These are phyloP conservation scores for Coelopa frigida DNA, from an alignment of 1,140 invertebrate genomes.

Conservation along the genomic window DNA sequence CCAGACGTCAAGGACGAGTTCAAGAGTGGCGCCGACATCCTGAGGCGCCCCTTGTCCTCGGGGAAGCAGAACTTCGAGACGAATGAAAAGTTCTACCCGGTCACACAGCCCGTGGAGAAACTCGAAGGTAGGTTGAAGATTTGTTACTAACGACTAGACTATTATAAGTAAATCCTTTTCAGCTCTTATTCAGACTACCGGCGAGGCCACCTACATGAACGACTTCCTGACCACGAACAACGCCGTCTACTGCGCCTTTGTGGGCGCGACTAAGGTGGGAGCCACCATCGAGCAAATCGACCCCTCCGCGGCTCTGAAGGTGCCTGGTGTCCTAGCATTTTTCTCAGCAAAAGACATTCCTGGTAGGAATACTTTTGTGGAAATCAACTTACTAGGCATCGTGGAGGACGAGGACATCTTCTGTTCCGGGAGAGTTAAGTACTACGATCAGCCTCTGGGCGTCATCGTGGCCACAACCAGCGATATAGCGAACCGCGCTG, in stretches of 20 bases:
- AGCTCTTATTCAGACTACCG: conserved; percentile 55
- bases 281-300: conserved; percentile 51
- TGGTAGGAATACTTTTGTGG: neutral
- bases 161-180: conserved; percentile 51
- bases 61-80: conserved; percentile 68
- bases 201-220: conserved; percentile 57
- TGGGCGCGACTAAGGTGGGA: conserved; percentile 46
- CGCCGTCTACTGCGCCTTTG: conserved; percentile 57
- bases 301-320: conserved; percentile 45
- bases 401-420: conserved; percentile 44
- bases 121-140: conserved; percentile 49
- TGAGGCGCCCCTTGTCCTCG: conserved; percentile 58
- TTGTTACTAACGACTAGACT: neutral
- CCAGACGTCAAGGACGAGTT: too few relatives aligned
- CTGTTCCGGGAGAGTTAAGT: conserved; percentile 48
- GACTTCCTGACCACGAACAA: conserved; percentile 49
- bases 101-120: conserved; percentile 70
- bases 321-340: neutral
- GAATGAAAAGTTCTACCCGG: conserved; percentile 63
- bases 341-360: conserved; percentile 6
- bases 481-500: conserved; percentile 54
- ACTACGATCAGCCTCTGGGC: conserved; percentile 67
- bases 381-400: conserved; percentile 1
- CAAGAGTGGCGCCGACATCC: conserved; percentile 51
- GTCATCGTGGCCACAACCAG: conserved; percentile 59